A percentile compares a stretch with the other conserved stretches of the same genome.
phyloP scores from a whole-genome alignment of 2,113 vertebrate species.

The Marcusenius ussheri region DNA sequence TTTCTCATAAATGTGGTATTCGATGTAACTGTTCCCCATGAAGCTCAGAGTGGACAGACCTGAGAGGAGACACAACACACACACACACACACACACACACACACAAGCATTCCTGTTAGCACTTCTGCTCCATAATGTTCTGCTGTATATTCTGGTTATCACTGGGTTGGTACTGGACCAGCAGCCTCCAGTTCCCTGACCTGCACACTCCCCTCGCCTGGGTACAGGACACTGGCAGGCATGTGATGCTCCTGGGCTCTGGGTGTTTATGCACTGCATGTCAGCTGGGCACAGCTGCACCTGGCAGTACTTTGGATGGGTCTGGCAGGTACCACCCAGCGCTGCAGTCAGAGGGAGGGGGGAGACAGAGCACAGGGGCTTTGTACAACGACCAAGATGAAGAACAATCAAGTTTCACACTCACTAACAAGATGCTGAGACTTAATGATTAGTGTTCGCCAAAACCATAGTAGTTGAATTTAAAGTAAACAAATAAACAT shows the following conservation, averaged over 20 bases:
- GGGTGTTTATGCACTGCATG: constrained; percentile 86
- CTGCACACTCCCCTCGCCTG: constrained; percentile 81
- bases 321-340: constrained; percentile 76
- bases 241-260: constrained; percentile 75
- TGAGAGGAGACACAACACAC: constrained; percentile 42
- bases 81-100: neutral
- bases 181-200: constrained; percentile 46
- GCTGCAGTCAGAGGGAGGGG: neutral
- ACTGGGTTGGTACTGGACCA: neutral
- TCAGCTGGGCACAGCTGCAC: constrained; percentile 84
- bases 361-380: neutral
- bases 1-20: constrained; percentile 81
- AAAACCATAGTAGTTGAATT: neutral
- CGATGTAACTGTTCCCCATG: constrained; percentile 94
- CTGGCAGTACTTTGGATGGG: constrained; percentile 74
- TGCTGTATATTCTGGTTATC: neutral
- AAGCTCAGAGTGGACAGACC: constrained; percentile 90
- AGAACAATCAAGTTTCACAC: neutral
- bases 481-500: neutral
- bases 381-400: neutral
- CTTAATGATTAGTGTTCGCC: neutral
- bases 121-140: no score
- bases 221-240: constrained; percentile 89
- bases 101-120: neutral
- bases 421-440: neutral